Evolutionary conservation across 2,113 vertebrate genomes (phyloP).

Genomic region (Harpagus bidentatus): DNA sequence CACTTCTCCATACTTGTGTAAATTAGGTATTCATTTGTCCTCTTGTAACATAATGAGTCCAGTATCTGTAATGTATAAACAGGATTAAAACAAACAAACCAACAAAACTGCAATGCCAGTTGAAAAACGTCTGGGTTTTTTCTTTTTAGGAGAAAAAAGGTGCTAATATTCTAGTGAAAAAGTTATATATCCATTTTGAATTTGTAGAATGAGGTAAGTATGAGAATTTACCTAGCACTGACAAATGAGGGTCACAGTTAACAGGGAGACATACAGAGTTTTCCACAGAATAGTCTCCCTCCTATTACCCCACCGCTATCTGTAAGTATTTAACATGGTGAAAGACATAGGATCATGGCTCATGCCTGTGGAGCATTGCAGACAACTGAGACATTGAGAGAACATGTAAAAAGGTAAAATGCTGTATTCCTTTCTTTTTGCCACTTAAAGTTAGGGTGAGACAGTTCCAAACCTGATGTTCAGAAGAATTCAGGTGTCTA

Average conservation of each 20-base stretch:
- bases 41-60: neutral
- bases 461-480: neutral
- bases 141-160: neutral
- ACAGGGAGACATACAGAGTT: neutral
- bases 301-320: neutral
- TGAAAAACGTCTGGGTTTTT: neutral
- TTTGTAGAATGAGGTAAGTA: neutral
- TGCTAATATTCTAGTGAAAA: neutral
- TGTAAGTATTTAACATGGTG: neutral
- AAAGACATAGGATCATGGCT: neutral
- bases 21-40: neutral
- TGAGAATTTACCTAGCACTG: neutral
- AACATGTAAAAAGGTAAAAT: neutral
- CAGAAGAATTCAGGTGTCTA: neutral
- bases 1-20: neutral
- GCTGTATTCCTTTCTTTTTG: neutral
- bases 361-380: neutral
- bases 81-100: neutral
- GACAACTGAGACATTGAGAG: neutral
- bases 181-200: neutral
- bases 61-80: neutral
- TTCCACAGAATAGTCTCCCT: neutral
- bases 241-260: neutral
- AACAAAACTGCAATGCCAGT: neutral
- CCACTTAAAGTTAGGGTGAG: neutral